phyloP scores from a whole-genome alignment of 2,888 invertebrate species.

The Emmelina monodactyla region DNA sequence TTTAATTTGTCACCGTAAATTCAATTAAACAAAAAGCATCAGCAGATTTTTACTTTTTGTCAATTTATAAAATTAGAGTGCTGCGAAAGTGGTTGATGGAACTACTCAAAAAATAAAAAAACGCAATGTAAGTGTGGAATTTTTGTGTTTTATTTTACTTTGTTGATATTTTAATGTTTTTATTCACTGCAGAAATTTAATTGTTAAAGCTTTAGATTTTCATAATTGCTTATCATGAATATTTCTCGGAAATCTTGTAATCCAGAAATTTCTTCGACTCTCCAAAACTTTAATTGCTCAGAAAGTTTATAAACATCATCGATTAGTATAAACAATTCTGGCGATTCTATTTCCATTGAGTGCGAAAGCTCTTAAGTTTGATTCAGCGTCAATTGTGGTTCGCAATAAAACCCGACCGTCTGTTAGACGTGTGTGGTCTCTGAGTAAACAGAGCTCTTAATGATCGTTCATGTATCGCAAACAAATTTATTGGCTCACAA shows the following conservation, averaged over 20 bases:
- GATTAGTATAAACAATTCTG: not conserved
- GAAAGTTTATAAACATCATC: not conserved
- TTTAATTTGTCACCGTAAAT: conserved; percentile 18
- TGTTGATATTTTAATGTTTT: too few relatives aligned
- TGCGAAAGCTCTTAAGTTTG: conserved; percentile 30
- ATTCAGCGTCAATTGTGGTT: conserved; percentile 46
- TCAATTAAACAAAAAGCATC: conserved; percentile 38
- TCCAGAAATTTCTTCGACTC: too few relatives aligned
- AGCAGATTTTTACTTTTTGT: conserved; percentile 25
- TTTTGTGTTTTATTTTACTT: too few relatives aligned
- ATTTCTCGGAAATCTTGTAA: too few relatives aligned
- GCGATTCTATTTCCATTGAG: not conserved
- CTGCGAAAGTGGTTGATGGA: too few relatives aligned
- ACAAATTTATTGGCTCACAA: conserved; percentile 55
- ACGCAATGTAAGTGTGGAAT: too few relatives aligned
- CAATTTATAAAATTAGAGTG: conserved; percentile 25
- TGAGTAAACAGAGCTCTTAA: conserved; percentile 58
- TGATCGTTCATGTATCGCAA: conserved; percentile 39
- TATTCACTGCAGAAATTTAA: too few relatives aligned
- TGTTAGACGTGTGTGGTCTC: conserved; percentile 54
- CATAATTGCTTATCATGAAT: too few relatives aligned
- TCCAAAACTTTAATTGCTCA: not conserved
- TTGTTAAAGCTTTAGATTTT: too few relatives aligned
- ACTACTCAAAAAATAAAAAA: too few relatives aligned
- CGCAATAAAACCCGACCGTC: conserved; percentile 48